Evolutionary conservation across 2,888 invertebrate genomes (phyloP).

Genomic region (Chloroclysta siterata): DNA sequence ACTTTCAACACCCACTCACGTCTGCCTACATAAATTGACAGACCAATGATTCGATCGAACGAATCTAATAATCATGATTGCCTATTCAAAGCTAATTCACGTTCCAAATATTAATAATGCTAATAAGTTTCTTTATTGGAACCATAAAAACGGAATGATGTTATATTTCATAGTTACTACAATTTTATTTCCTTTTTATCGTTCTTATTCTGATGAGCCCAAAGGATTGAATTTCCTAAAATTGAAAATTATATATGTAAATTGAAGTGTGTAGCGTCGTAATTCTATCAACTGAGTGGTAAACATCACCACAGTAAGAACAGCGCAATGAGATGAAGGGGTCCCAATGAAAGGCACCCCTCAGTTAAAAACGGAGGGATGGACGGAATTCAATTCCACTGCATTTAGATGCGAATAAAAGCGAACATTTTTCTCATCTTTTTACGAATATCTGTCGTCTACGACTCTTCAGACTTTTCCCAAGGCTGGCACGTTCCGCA

Average conservation of each 20-base stretch:
- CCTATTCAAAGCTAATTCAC: slow-evolving; percentile 47
- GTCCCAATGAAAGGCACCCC: slow-evolving; percentile 65
- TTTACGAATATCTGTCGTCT: slow-evolving; percentile 46
- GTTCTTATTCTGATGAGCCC: slow-evolving; percentile 28
- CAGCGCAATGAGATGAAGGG: slow-evolving; percentile 53
- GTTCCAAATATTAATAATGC: slow-evolving; percentile 49
- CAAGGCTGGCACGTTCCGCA: slow-evolving; percentile 39
- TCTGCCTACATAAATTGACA: slow-evolving; percentile 36
- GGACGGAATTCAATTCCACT: slow-evolving; percentile 65
- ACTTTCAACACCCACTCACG: slow-evolving; percentile 35
- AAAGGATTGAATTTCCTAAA: slow-evolving; percentile 22
- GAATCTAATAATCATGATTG: slow-evolving; percentile 43
- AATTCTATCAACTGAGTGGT: slow-evolving; percentile 58
- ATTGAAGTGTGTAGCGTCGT: slow-evolving; percentile 43
- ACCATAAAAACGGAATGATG: slow-evolving; percentile 33
- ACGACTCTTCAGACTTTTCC: slow-evolving; percentile 9
- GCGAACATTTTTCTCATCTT: slow-evolving; percentile 49
- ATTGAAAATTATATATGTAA: slow-evolving; percentile 50
- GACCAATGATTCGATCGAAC: slow-evolving; percentile 39
- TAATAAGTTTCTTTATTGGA: slow-evolving; percentile 45
- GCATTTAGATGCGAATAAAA: slow-evolving; percentile 60
- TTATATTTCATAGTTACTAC: slow-evolving; percentile 20
- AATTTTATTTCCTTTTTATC: slow-evolving; percentile 35
- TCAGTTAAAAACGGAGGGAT: slow-evolving; percentile 52
- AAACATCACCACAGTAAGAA: slow-evolving; percentile 61